A percentile compares a stretch with the other conserved stretches of the same genome.
Conservation (phyloP, 2,888 invertebrate genomes). For the Sabatieria punctata region DNA sequence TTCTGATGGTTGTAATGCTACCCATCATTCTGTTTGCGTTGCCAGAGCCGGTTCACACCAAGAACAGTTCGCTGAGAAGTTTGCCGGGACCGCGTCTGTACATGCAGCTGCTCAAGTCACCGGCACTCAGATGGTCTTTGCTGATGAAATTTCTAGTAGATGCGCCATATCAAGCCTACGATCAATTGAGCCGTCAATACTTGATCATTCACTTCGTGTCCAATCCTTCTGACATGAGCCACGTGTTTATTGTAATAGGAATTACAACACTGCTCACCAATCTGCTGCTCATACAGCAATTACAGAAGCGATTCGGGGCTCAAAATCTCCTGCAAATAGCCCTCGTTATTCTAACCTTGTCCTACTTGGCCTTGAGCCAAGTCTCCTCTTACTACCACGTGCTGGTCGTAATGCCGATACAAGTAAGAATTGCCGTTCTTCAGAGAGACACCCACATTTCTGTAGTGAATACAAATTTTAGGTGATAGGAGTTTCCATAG, state of each 20-base stretch:
- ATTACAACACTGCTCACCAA: constrained; percentile 18
- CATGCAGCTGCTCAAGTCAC: background rate
- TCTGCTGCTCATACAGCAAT: constrained; percentile 15
- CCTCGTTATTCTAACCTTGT: constrained; percentile 13
- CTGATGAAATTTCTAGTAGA: constrained; percentile 14
- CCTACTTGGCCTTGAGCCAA: constrained; percentile 16
- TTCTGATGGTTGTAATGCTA: constrained; percentile 14
- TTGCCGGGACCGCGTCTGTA: background rate
- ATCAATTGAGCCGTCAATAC: constrained; percentile 18
- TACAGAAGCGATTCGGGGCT: constrained; percentile 16
- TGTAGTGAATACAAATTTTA: constrained; percentile 7
- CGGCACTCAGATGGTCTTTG: background rate
- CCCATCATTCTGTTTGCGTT: constrained; percentile 16
- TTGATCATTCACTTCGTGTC: constrained; percentile 16
- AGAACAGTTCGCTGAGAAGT: background rate
- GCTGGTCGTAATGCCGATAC: constrained; percentile 20
- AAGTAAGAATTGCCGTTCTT: constrained; percentile 15
- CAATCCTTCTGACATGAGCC: constrained; percentile 17
- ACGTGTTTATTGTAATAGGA: constrained; percentile 15
- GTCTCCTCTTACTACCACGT: constrained; percentile 13
- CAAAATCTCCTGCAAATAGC: constrained; percentile 16
- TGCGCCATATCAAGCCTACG: constrained; percentile 22
- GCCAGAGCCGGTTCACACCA: constrained; percentile 13
- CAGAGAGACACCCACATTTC: background rate
- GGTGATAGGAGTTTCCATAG: constrained; percentile 20